These are phyloP conservation scores for Myopa tessellatipennis DNA, from an alignment of 2,888 invertebrate species.

Conservation along the genomic window DNA sequence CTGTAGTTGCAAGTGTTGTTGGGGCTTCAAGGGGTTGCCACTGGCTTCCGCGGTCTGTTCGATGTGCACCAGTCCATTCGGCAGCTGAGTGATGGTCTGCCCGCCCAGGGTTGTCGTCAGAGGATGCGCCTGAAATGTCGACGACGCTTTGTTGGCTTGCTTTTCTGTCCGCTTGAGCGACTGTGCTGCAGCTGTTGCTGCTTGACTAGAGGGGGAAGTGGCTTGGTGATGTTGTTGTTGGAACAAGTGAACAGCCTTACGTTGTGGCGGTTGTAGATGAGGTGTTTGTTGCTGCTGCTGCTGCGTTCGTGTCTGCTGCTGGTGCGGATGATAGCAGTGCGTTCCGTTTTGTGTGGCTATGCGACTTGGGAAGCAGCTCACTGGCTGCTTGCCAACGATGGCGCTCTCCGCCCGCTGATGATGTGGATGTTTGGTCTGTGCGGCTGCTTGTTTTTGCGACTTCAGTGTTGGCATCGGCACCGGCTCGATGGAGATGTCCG, in stretches of 20 bases:
- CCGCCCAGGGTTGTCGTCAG: conserved; percentile 54
- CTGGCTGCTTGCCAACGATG: conserved; percentile 7
- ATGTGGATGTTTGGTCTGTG: neutral
- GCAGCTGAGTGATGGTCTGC: conserved; percentile 56
- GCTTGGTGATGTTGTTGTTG: conserved; percentile 31
- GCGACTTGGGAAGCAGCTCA: neutral
- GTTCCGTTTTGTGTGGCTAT: neutral
- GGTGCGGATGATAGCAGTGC: conserved; percentile 2
- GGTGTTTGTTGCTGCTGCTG: conserved; percentile 43
- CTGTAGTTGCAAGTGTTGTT: conserved; percentile 56
- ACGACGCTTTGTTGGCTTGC: neutral
- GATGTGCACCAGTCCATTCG: conserved; percentile 57
- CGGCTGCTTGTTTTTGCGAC: neutral
- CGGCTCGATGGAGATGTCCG: neutral
- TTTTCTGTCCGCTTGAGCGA: conserved; percentile 31
- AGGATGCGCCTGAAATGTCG: conserved; percentile 28
- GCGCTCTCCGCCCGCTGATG: neutral
- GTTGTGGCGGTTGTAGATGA: conserved; percentile 37
- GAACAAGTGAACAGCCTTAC: conserved; percentile 26
- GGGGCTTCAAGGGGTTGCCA: conserved; percentile 44
- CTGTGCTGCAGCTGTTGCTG: conserved; percentile 7
- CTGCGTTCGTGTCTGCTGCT: conserved; percentile 39
- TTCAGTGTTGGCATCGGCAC: neutral
- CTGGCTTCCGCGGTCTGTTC: conserved; percentile 51
- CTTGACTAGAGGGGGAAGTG: conserved; percentile 43